phyloP scores from a whole-genome alignment of 2,113 vertebrate genomes.

The Platysteira castanea region DNA sequence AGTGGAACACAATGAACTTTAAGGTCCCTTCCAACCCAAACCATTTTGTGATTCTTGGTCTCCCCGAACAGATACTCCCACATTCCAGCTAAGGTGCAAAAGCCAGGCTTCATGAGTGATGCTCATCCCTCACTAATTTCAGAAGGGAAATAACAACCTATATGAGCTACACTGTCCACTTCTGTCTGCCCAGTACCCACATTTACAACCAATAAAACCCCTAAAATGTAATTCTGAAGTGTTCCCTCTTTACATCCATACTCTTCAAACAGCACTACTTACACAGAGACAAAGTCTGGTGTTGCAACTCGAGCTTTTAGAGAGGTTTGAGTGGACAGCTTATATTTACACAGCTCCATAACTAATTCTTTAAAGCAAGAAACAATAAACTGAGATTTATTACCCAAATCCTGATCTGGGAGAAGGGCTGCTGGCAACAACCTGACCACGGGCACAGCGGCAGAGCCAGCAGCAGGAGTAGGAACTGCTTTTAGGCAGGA shows the following conservation, averaged over 20 bases:
- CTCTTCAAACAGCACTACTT: not conserved
- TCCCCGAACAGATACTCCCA: not conserved
- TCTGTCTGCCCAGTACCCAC: not conserved
- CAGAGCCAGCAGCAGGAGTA: not conserved
- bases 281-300: not conserved
- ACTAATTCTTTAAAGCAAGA: not conserved
- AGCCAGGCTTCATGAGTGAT: not conserved
- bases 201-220: not conserved
- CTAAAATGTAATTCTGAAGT: not conserved
- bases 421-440: not conserved
- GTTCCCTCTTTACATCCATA: not conserved
- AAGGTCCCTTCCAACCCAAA: not conserved
- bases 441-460: accelerated
- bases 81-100: not conserved
- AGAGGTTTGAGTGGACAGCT: not conserved
- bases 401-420: not conserved
- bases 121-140: not conserved
- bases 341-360: not conserved
- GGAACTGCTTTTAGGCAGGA: not conserved
- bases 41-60: not conserved
- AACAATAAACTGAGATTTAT: not conserved
- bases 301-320: accelerated
- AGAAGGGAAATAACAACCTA: not conserved
- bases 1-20: not conserved
- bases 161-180: not conserved